Percentiles rank a stretch among this genome's conserved stretches.
Conservation (phyloP, 2,113 vertebrate species). For the Xiphorhynchus elegans region DNA sequence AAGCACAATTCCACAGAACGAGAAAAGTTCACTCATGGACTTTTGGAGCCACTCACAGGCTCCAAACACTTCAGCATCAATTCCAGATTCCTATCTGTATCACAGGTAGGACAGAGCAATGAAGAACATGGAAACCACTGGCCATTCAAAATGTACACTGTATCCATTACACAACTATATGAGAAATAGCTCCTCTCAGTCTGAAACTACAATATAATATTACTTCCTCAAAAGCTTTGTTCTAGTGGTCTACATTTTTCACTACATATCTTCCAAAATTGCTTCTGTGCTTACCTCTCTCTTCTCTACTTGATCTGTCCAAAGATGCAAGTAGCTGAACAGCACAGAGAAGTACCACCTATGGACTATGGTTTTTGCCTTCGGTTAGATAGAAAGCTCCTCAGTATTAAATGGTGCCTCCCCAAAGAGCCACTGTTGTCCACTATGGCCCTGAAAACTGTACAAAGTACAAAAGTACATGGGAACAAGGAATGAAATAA, state of each 20-base stretch:
- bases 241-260: background rate
- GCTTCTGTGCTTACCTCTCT: background rate
- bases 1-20: background rate
- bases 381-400: background rate
- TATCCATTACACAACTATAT: rapidly evolving
- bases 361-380: rapidly evolving
- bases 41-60: background rate
- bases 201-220: background rate
- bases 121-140: background rate
- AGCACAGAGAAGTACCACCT: background rate
- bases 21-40: background rate
- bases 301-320: background rate
- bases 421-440: background rate
- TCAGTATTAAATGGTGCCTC: background rate
- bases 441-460: background rate
- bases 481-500: background rate
- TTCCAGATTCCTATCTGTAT: background rate
- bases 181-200: background rate
- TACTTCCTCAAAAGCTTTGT: background rate
- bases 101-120: rapidly evolving
- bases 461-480: background rate
- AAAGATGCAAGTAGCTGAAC: background rate
- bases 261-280: background rate
- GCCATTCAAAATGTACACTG: background rate
- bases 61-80: background rate